Conservation (phyloP, 2,797 vertebrate species). For the Enteromius treurensis region DNA sequence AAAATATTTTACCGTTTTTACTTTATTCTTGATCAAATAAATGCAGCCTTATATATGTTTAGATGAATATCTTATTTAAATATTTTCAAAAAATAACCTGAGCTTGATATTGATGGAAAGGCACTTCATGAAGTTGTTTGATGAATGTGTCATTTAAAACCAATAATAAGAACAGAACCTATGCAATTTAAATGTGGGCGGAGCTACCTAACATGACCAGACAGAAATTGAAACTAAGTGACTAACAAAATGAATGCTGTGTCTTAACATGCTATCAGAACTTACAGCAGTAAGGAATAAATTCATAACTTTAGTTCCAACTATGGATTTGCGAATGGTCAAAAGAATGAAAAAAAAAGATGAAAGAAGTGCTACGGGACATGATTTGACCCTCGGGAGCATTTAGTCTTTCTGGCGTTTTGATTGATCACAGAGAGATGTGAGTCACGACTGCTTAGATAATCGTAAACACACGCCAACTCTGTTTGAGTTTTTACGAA, state of each 20-base stretch:
- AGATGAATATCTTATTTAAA: not conserved
- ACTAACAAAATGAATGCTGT: not conserved
- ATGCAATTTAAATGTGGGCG: not conserved
- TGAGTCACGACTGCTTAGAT: constrained; percentile 31
- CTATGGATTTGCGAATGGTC: not conserved
- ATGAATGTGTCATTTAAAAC: not conserved
- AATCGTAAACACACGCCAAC: constrained; percentile 34
- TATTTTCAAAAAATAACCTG: not conserved
- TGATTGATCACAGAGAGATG: not conserved
- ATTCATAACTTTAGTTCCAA: not conserved
- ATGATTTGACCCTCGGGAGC: not conserved
- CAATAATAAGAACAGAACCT: not conserved
- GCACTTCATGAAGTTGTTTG: not conserved
- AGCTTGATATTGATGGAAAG: not conserved
- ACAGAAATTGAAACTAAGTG: not conserved
- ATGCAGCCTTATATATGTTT: not conserved
- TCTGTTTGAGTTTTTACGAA: constrained; percentile 22
- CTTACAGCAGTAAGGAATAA: not conserved
- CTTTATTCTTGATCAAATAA: not conserved
- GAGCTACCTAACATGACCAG: not conserved
- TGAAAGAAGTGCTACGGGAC: not conserved
- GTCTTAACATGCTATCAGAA: not conserved
- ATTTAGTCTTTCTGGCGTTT: constrained; percentile 8
- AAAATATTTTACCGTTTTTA: not conserved
- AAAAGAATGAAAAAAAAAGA: not conserved